Base-by-base conservation (phyloP, 2,113 vertebrate species). In the Oryzias curvinotus region DNA sequence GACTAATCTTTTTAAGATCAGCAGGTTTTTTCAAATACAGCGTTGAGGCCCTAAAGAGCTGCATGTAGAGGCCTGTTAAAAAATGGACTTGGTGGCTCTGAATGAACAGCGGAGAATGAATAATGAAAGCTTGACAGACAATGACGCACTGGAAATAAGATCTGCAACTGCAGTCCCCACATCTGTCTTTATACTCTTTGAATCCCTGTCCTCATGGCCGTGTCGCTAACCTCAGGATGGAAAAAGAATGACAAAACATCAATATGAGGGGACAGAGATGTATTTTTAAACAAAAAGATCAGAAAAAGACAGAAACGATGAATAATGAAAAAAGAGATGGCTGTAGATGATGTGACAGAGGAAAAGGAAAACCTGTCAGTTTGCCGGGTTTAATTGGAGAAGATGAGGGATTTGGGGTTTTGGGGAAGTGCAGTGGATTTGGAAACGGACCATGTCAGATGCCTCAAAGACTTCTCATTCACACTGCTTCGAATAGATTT, bases 391-490 rank as follows among this genome's bases (percentile, higher is more conserved):
- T 62, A 42, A 72, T 65, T 30, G 50, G 26, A 62, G 43, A 44
- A n/a, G 19, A 65, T 50, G 52, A 65, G 72, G 47, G 64, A 75
- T 69, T 77, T 62, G 17, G 44, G 28, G 44, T 51, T 57, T 57
- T 57, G 57, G 44, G 8, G 15, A 14, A 26, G 14, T 65, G 60
- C 23, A 28, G 10, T 15, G 62, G 65, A 75, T 80, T 77, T 77
- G 66, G 62, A 68, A 17, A 5, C 23, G 18, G 44, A 60, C 18
- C 42, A 17, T 21, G 7, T 15, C 66, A 19, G 19, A n/a, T 57
- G 53, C 44, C 17, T 50, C n/a, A 12, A 23, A 63, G 57, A 68
- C 60, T 36, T 62, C 61, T 81, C 55, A 80, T 43, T 78, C 68
- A 62, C 23, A 5, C 28, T 43, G 54, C 59, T 45, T 17, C 52